Conservation (phyloP, 2,888 invertebrate genomes). For the Drosophila peninsularis region DNA sequence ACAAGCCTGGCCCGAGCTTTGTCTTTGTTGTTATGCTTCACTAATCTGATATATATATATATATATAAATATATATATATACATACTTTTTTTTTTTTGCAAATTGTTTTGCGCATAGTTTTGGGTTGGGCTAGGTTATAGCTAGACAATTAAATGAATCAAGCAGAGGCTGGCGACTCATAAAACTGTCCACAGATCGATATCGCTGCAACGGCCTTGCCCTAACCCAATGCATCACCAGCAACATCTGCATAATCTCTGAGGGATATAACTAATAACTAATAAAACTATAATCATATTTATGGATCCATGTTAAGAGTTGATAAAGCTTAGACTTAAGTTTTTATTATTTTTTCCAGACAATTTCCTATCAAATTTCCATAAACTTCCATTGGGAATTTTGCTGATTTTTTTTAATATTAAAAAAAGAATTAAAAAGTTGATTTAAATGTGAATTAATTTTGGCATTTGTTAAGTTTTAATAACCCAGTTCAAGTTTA, state of each 20-base stretch:
- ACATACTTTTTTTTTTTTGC: constrained; percentile 8
- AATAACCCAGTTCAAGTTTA: constrained; percentile 50
- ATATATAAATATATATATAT: constrained; percentile 2
- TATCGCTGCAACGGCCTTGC: constrained; percentile 59
- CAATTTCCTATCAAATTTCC: background rate
- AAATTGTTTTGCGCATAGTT: constrained; percentile 22
- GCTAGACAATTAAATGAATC: constrained; percentile 53
- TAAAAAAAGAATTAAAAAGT: too few species aligned
- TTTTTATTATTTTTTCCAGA: background rate
- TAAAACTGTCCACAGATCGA: constrained; percentile 53
- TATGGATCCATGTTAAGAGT: background rate
- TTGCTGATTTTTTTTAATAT: too few species aligned
- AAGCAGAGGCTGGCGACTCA: constrained; percentile 44
- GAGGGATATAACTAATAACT: background rate
- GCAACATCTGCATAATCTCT: background rate
- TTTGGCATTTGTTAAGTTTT: background rate
- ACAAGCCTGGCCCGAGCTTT: constrained; percentile 41
- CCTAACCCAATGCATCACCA: constrained; percentile 38
- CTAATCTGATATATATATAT: constrained; percentile 22
- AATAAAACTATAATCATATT: background rate
- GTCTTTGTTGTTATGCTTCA: constrained; percentile 20
- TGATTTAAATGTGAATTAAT: constrained; percentile 4
- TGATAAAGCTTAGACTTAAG: background rate
- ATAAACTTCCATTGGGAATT: too few species aligned
- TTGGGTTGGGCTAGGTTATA: constrained; percentile 76